Conservation (phyloP, 2,888 invertebrate genomes). For the Apocheima hispidaria region DNA sequence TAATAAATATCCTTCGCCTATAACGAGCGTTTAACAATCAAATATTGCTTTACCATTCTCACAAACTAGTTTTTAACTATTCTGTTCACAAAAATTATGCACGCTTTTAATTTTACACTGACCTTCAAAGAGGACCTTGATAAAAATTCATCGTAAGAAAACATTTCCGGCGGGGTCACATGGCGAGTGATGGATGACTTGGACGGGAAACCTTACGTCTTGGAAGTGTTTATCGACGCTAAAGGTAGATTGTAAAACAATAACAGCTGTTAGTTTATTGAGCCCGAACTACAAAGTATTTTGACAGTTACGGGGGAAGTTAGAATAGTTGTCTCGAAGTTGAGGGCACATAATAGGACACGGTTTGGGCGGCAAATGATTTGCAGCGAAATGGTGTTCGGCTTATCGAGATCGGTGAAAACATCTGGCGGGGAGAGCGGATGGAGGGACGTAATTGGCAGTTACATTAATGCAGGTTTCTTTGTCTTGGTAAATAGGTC, state of each 20-base stretch:
- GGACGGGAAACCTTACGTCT: conserved; percentile 1
- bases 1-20: conserved; percentile 61
- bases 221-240: conserved; percentile 24
- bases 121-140: conserved; percentile 13
- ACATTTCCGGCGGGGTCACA: conserved; percentile 15
- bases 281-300: conserved; percentile 32
- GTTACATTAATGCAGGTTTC: conserved; percentile 42
- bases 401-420: conserved; percentile 38
- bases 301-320: conserved; percentile 35
- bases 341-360: conserved; percentile 28
- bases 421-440: conserved; percentile 37
- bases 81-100: conserved; percentile 14
- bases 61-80: conserved; percentile 29
- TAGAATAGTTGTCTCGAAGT: conserved; percentile 26
- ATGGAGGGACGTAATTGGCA: conserved; percentile 42
- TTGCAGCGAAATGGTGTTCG: conserved; percentile 43
- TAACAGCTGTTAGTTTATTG: conserved; percentile 28
- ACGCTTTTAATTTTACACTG: not conserved
- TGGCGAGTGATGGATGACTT: conserved; percentile 20
- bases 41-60: conserved; percentile 58
- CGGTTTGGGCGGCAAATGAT: conserved; percentile 38
- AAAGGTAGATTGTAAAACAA: conserved; percentile 33
- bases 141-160: conserved; percentile 13
- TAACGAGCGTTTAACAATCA: conserved; percentile 49
- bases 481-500: conserved; percentile 36